These are phyloP conservation scores for Halichondria panicea DNA, from an alignment of 37 sponge, comb jelly and placozoan species.

Conservation along the genomic window DNA sequence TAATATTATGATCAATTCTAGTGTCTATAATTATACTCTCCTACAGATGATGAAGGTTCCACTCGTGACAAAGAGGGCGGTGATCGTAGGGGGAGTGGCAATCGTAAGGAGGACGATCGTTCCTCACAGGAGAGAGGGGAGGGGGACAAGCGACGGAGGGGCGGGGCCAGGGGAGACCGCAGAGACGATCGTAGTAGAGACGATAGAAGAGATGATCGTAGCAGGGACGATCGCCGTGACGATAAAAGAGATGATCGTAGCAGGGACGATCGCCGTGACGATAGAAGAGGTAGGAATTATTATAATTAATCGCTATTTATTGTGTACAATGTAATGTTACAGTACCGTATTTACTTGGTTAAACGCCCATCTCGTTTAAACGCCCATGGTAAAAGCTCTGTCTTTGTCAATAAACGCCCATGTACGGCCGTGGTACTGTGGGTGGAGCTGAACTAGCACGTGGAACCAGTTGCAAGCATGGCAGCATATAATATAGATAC, in stretches of 20 bases:
- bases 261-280: neutral
- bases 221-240: neutral
- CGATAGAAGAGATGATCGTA: neutral
- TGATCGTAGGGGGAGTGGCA: constrained; percentile 5
- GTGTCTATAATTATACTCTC: neutral
- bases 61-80: neutral
- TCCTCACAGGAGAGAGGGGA: neutral
- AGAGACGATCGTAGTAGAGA: constrained; percentile 4
- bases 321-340: too few relatives aligned
- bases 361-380: too few relatives aligned
- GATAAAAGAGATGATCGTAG: neutral
- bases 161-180: neutral
- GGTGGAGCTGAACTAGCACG: too few relatives aligned
- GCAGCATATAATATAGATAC: too few relatives aligned
- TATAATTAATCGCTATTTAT: too few relatives aligned
- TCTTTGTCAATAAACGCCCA: too few relatives aligned
- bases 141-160: neutral
- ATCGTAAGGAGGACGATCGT: neutral
- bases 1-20: neutral
- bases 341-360: too few relatives aligned
- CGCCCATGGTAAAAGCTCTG: too few relatives aligned
- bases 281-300: neutral
- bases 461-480: too few relatives aligned
- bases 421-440: too few relatives aligned
- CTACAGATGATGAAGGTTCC: neutral